Base-by-base conservation (phyloP, 2,797 vertebrate species). In the Rhinogobio ventralis region DNA sequence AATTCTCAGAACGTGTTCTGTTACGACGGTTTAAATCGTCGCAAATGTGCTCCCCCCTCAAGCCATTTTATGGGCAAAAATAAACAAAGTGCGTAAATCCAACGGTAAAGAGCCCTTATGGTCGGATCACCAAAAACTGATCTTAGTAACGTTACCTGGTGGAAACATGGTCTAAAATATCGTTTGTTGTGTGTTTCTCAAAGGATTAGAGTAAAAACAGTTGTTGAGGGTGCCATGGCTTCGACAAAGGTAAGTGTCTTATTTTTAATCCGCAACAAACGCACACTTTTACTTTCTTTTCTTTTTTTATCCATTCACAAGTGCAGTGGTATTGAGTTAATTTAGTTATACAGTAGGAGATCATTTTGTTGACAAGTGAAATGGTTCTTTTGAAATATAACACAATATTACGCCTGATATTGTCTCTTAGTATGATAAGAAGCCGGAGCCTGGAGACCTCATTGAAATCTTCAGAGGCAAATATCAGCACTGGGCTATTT, bases 401-500 rank as follows among this genome's bases (percentile, higher is more conserved):
- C 15, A 25, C 42, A 33, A 49, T 33, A 46, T 73, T 5, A 72
- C 1, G 5, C 23, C 33, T 62, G 2, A 20, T 60, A n/a, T 36
- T 77, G 33, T 87, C 1, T 67, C 13, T 20, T 82, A 95, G 92
- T 90, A 89, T 86, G 91, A 95, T 1, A 49, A 86, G 64, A 94
- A 95, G 79, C 94, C 93, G 6, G 73, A 95, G 66, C 83, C 19
- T 1, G 96, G 96, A 2, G 96, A 96, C 88, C 81, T 96, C 85
- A 94, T 96, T 1, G 95, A 96, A 88, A 93, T 96, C 67, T 92
- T 90, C 76, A 90, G 95, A 9, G 89, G 92, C 2, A 36, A 79
- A 4, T 96, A 96, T 71, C 93, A 95, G 69, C 96, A 96, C 89
- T 96, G 95, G 95, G 96, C 92, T 4, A 85, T 96, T 45, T 96